Conservation (phyloP, 2,113 vertebrate genomes). For the Gallinago media region DNA sequence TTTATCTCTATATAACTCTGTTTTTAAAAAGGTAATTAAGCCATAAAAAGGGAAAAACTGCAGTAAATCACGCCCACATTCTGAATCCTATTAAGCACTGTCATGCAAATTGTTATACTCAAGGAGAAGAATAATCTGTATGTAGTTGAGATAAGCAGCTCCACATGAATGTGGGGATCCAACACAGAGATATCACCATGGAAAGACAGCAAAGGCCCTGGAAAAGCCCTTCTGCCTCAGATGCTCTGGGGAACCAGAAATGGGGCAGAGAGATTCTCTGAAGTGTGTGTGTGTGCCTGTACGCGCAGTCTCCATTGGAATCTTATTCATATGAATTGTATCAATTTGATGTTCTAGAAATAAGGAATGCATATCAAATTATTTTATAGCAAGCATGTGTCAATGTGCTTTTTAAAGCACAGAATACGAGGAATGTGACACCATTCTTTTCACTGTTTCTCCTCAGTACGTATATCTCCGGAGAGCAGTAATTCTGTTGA, state of each 20-base stretch:
- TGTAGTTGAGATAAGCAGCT: not conserved
- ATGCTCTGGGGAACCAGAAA: not conserved
- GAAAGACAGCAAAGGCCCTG: not conserved
- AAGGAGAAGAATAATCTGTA: not conserved
- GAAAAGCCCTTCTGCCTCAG: not conserved
- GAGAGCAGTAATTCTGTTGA: not conserved
- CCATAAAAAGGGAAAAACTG: not conserved
- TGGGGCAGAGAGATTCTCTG: not conserved
- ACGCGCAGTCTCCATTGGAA: not conserved
- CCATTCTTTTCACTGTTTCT: not conserved
- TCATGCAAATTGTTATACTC: not conserved
- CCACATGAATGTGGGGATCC: not conserved
- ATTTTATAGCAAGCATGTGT: not conserved
- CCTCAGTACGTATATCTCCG: rapidly evolving
- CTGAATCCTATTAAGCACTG: not conserved
- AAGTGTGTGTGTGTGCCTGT: not conserved
- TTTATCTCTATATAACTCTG: not conserved
- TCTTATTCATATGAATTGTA: not conserved
- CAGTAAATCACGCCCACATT: not conserved
- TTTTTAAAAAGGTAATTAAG: not conserved
- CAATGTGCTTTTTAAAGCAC: not conserved
- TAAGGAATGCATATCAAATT: not conserved
- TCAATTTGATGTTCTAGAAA: not conserved
- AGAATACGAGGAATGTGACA: not conserved
- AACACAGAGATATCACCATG: not conserved